A percentile compares a stretch with the other conserved stretches of the same genome.
phyloP scores from a whole-genome alignment of 2,797 vertebrate genomes.

The Zalophus californianus region DNA sequence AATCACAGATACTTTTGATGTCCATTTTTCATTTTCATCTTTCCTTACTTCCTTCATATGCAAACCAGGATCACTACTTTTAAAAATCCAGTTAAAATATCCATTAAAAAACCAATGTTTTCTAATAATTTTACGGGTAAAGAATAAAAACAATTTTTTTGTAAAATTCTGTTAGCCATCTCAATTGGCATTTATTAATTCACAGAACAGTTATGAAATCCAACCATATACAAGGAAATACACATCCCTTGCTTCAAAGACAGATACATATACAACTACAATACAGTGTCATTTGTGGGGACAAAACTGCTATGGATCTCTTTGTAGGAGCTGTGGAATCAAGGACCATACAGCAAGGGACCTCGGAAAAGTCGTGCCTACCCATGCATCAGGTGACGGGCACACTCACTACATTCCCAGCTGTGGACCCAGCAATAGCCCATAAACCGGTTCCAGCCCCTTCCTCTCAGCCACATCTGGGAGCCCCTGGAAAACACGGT shows the following conservation, averaged over 20 bases:
- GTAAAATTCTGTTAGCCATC: not conserved
- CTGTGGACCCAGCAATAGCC: too few species aligned
- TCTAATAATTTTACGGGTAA: constrained; percentile 34
- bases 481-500: not conserved
- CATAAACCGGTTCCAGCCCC: too few species aligned
- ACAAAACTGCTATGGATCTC: not conserved
- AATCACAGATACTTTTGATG: constrained; percentile 72
- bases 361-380: too few species aligned
- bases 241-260: not conserved
- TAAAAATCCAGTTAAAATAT: constrained; percentile 49
- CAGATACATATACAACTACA: not conserved
- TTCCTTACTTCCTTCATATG: constrained; percentile 76
- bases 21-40: constrained; percentile 68
- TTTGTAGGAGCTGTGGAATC: not conserved
- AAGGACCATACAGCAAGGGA: too few species aligned
- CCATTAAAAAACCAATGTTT: not conserved
- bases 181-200: not conserved
- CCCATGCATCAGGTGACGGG: too few species aligned
- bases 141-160: not conserved
- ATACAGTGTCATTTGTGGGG: not conserved
- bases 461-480: too few species aligned
- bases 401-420: too few species aligned
- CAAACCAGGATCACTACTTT: constrained; percentile 71
- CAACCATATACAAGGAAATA: not conserved
- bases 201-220: not conserved